phyloP scores from a whole-genome alignment of 1,140 invertebrate species.

The Lasaia peninsularis region DNA sequence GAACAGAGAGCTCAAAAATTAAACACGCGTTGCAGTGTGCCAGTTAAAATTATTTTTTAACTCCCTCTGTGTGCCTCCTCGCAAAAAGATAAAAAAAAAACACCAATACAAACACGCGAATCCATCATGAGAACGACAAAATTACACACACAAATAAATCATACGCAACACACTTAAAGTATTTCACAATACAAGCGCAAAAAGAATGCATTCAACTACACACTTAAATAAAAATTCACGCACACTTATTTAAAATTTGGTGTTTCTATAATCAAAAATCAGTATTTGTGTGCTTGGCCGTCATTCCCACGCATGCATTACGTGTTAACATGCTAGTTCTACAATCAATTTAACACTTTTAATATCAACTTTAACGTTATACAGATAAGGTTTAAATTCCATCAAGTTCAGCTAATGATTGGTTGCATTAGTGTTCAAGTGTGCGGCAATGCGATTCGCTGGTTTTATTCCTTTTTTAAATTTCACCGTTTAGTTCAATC shows the following conservation, averaged over 20 bases:
- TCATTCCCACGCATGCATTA: conserved; percentile 63
- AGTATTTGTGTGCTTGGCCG: conserved; percentile 41
- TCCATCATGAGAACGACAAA: conserved; percentile 67
- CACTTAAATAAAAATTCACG: conserved; percentile 28
- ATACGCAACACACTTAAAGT: conserved; percentile 36
- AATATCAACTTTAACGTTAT: conserved; percentile 35
- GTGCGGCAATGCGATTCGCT: conserved; percentile 64
- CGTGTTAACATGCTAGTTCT: conserved; percentile 65
- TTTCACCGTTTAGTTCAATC: conserved; percentile 77
- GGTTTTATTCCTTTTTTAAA: conserved; percentile 77
- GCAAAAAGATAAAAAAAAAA: conserved; percentile 65
- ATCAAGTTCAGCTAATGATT: conserved; percentile 52
- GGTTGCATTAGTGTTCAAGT: conserved; percentile 62
- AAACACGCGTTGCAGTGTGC: conserved; percentile 68
- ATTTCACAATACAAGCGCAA: conserved; percentile 37
- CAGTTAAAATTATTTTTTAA: conserved; percentile 77
- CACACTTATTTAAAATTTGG: conserved; percentile 52
- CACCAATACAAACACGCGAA: conserved; percentile 66
- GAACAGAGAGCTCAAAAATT: conserved; percentile 73
- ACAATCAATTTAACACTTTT: conserved; percentile 30
- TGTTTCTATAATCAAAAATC: conserved; percentile 73
- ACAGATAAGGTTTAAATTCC: conserved; percentile 28
- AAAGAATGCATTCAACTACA: conserved; percentile 58
- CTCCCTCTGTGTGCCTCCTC: conserved; percentile 54
- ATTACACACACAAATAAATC: conserved; percentile 46